Conservation (phyloP, 2,888 invertebrate genomes). For the Zelleria hepariella region DNA sequence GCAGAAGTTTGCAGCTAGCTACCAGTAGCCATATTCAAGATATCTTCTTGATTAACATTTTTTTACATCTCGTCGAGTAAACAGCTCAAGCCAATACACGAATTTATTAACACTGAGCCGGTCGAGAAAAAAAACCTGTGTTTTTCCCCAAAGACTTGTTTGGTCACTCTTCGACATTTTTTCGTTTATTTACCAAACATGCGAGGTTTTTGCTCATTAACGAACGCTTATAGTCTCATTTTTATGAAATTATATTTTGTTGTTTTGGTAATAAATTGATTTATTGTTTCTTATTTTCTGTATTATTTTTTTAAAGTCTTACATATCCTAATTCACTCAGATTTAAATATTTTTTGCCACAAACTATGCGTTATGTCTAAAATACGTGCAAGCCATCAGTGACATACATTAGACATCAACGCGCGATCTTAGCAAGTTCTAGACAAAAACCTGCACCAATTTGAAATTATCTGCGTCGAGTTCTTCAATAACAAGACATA, state of each 20-base stretch:
- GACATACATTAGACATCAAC: conserved; percentile 3
- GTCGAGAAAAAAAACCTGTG: not conserved
- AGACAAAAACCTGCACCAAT: not conserved
- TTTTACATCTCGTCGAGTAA: not conserved
- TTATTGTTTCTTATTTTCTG: not conserved
- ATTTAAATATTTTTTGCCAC: not conserved
- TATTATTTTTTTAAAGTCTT: not conserved
- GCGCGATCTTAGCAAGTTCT: not conserved
- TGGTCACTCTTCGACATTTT: conserved; percentile 14
- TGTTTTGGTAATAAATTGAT: not conserved
- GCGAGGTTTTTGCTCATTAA: not conserved
- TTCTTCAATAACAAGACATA: not conserved
- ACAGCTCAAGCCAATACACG: not conserved
- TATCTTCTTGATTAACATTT: no score
- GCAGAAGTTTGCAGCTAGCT: no score
- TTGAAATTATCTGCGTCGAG: not conserved
- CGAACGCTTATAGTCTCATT: not conserved
- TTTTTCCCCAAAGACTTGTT: conserved; percentile 17
- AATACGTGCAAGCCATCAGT: not conserved
- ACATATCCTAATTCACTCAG: not conserved
- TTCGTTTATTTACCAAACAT: conserved; percentile 6
- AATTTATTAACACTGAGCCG: not conserved
- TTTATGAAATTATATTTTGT: not conserved
- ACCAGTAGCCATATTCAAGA: no score
- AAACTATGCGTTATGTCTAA: not conserved